Conservation (phyloP, 2,113 vertebrate species). For the Heteronetta atricapilla region DNA sequence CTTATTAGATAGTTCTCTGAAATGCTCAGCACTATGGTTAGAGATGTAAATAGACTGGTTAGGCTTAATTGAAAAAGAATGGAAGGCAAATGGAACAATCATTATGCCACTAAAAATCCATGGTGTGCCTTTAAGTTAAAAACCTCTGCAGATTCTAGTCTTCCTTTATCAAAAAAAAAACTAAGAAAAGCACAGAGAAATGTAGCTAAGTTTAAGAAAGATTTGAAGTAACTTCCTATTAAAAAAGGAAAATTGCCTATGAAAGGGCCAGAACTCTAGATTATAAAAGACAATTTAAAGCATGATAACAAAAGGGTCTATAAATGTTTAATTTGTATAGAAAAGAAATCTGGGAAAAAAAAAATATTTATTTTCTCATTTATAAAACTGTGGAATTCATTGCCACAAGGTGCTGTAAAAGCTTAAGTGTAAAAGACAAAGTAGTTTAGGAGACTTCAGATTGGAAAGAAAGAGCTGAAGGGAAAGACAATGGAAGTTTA, state of each 20-base stretch:
- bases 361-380: not conserved
- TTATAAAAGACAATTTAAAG: not conserved
- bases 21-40: not conserved
- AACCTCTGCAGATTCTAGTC: not conserved
- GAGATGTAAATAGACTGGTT: not conserved
- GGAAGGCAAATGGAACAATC: not conserved
- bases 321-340: not conserved
- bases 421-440: not conserved
- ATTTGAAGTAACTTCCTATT: not conserved
- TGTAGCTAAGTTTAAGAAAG: not conserved
- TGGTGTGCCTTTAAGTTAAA: not conserved
- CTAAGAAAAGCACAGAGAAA: not conserved
- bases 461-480: not conserved
- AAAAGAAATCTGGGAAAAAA: not conserved
- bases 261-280: not conserved
- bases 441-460: not conserved
- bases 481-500: not conserved
- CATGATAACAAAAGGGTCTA: not conserved
- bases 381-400: not conserved
- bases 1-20: not conserved
- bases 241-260: not conserved
- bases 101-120: not conserved
- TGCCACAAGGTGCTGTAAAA: not conserved
- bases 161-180: not conserved
- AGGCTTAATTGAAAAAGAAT: not conserved